Base-by-base conservation (phyloP, 1,140 invertebrate species). In the Tetragnatha versicolor region DNA sequence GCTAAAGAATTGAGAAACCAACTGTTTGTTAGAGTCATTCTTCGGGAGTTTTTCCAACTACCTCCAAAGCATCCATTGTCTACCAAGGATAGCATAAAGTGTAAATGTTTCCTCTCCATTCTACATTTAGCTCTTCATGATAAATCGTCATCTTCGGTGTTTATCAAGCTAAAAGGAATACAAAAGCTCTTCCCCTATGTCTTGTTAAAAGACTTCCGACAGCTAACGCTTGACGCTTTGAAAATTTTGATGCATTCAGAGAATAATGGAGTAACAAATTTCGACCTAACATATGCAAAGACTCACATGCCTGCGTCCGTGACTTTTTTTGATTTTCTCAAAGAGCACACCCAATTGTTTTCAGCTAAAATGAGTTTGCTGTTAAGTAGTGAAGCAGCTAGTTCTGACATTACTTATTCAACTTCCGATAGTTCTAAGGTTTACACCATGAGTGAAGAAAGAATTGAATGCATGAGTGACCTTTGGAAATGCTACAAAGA, bases 191-290 rank as follows among this genome's bases (percentile, higher is more conserved):
- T 33, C 37, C 37, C 31, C 12, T 63, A 63, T 51, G 39, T 75
- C 35, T 22, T 33, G 25, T 35, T n/a, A 5, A 7, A 37, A n/a
- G 55, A 75, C 22, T 75, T 75, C 42, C 45, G 72, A 9, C 29
- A 25, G 12, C 33, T 49, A 12, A 27, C 58, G 3, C 37, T 75
- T 7, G 37, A 22, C 2, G 72, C 45, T 1, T 3, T 75, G 2
- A 75, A 75, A 63, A 63, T 49, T 25, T 75, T 75, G 51, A 75
- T 75, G 45, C 29, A 22, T 20, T 75, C 58, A 49, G 72, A 75
- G 37, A 63, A 51, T 51, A 25, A 39, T 5, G n/a, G 17, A 10
- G 27, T 17, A 22, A 17, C 20, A 39, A 51, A 70, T 17, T 10
- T 55, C 6, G 68, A 70, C 39, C 22, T 37, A 22, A n/a, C 47